Base-by-base conservation (phyloP, 2,113 vertebrate species). In the Oxygymnocypris stewartii region DNA sequence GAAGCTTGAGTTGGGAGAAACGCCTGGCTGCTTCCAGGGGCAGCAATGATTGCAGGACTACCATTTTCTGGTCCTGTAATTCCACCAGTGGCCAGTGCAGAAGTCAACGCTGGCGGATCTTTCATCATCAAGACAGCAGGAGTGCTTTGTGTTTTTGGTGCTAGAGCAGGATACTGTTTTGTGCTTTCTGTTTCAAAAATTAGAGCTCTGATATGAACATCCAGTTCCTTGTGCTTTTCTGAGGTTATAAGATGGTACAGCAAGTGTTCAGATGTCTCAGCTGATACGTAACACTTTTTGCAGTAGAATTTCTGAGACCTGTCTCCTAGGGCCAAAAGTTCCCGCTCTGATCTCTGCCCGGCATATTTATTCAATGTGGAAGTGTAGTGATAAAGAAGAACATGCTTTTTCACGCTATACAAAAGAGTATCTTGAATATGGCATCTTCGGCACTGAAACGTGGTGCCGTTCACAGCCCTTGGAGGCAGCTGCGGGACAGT, bases 181-280 rank as follows among this genome's bases (percentile, higher is more conserved):
- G 90, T 94, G 20, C 74, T 91, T 90, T 87, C 92, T 85, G 88
- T 94, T 93, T 84, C 98, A 96, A 94, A 95, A 91, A 99, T 97
- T 84, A 96, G 84, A 44, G 94, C 92, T 37, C 96, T 93, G 42
- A 99, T 95, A 79, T 97, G 97, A 49, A 95, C 94, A 85, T 96
- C 96, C 89, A 98, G 86, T 71, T 96, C 94, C 89, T 96, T 93
- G 91, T 99, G 98, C 10, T 90, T 91, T 25, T 98, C 97, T 0
- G 97, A 95, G 0, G 96, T 96, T 89, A 99, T 87, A 88, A 99
- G 92, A 83, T 99, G 98, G 85, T 96, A 98, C 88, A 99, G 94
- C 88, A 99, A 92, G 69, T 97, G 96, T 79, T 99, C 98, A 0
- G 95, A 94, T 74, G 89, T 97, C 87, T 95, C 95, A 10, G 96